phyloP scores from a whole-genome alignment of 2,888 invertebrate species.

The Drosophila greeni region DNA sequence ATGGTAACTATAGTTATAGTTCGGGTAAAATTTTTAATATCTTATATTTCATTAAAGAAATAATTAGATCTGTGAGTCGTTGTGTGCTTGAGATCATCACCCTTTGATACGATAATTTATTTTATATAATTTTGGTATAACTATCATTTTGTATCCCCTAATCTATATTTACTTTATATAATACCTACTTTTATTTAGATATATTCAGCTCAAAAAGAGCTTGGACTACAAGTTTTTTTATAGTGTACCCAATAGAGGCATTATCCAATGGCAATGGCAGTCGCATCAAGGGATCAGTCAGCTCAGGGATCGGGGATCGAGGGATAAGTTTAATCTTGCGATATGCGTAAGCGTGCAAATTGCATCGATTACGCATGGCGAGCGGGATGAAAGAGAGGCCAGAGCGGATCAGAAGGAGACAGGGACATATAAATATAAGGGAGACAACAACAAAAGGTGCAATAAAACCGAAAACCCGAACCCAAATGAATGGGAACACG shows the following conservation, averaged over 20 bases:
- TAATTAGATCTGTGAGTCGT: neutral
- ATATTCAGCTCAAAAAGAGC: neutral
- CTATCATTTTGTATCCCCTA: neutral
- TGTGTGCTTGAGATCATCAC: neutral
- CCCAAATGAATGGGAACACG: constrained; percentile 38
- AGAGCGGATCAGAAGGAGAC: constrained; percentile 33
- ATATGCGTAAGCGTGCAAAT: constrained; percentile 75
- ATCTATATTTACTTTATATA: neutral
- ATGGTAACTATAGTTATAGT: neutral
- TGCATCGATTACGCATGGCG: constrained; percentile 63
- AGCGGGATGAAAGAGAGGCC: constrained; percentile 15
- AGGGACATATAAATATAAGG: neutral
- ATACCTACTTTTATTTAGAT: no score
- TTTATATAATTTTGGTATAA: neutral
- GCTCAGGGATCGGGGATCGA: constrained; percentile 57
- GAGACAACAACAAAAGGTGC: constrained; percentile 63
- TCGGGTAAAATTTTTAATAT: no score
- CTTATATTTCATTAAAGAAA: no score
- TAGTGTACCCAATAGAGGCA: constrained; percentile 17
- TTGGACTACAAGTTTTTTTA: neutral
- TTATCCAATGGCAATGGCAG: constrained; percentile 23
- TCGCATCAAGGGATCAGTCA: constrained; percentile 60
- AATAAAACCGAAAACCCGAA: constrained; percentile 64
- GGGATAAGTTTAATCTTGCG: constrained; percentile 77
- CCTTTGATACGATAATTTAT: no score